Base-by-base conservation (phyloP, 2,797 vertebrate species). In the Labroides dimidiatus region DNA sequence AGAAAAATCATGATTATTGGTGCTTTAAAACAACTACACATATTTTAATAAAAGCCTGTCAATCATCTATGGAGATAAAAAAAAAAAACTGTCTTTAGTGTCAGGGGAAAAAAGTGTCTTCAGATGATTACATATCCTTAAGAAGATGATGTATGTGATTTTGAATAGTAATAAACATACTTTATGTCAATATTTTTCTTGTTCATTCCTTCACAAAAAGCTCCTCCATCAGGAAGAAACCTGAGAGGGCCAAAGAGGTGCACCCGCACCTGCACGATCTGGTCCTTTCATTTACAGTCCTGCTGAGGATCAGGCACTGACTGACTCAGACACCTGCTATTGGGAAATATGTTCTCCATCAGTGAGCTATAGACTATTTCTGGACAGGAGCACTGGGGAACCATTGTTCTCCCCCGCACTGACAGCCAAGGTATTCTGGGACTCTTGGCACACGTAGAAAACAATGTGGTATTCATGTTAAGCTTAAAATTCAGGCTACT, bases 281-380 rank as follows among this genome's bases (percentile, higher is more conserved):
- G 61, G 85, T 69, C 84, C 92, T 93, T 93, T 94, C 87, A 88
- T 89, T 88, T 93, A 91, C 88, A 91, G 92, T 87, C 90, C 84
- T 87, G 89, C 84, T 89, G 92, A 91, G 84, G 90, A 93, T 88
- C 89, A 91, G 91, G 86, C 90, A 89, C 85, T 92, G 93, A 93
- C 90, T 91, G 89, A 91, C 90, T 93, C 91, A 93, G 92, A 93
- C 93, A 94, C 93, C 93, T 94, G 91, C 90, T 93, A 92, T 93
- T 93, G 92, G 87, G 81, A 87, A 94, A 92, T 94, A 94, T 94
- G 93, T 94, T 94, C 94, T 92, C 93, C 93, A 92, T 94, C 93
- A 93, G 89, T 92, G 90, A 93, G 85, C 89, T 88, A 86, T 82
- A 81, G 91, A 92, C 90, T 92, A 90, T 90, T 87, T 89, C 89